Evolutionary conservation across 2,888 invertebrate genomes (phyloP).

Genomic region (Bombylius major): DNA sequence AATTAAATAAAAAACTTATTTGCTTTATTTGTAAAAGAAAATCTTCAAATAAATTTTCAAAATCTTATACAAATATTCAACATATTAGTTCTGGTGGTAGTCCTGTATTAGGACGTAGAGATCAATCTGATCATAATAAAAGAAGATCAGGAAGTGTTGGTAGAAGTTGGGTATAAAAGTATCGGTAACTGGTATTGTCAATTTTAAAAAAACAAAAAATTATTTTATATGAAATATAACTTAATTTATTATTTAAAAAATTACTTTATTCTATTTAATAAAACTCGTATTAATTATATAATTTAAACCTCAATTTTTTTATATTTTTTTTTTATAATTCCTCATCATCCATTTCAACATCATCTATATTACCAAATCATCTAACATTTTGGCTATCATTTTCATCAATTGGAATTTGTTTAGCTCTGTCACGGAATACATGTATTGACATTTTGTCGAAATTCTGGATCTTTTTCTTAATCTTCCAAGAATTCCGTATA

Average conservation of each 20-base stretch:
- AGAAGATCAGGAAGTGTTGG: conserved; percentile 35
- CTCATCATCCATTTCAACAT: conserved; percentile 59
- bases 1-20: no score
- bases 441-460: conserved; percentile 87
- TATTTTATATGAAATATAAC: not conserved
- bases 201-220: not conserved
- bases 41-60: not conserved
- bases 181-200: not conserved
- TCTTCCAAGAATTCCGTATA: conserved; percentile 95
- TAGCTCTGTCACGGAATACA: conserved; percentile 56
- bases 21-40: no score
- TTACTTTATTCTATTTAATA: no score
- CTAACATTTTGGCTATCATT: conserved; percentile 59
- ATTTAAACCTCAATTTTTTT: no score
- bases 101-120: conserved; percentile 64
- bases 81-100: conserved; percentile 63
- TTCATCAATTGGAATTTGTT: conserved; percentile 41
- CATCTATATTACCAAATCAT: conserved; percentile 73
- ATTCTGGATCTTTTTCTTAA: conserved; percentile 83
- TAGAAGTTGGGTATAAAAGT: conserved; percentile 29
- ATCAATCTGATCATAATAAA: conserved; percentile 28
- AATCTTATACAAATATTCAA: conserved; percentile 30
- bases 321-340: not conserved
- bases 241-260: no score
- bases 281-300: no score